These are phyloP conservation scores for Sebastes schlegelii DNA, from an alignment of 2,113 vertebrate genomes.

Conservation along the genomic window DNA sequence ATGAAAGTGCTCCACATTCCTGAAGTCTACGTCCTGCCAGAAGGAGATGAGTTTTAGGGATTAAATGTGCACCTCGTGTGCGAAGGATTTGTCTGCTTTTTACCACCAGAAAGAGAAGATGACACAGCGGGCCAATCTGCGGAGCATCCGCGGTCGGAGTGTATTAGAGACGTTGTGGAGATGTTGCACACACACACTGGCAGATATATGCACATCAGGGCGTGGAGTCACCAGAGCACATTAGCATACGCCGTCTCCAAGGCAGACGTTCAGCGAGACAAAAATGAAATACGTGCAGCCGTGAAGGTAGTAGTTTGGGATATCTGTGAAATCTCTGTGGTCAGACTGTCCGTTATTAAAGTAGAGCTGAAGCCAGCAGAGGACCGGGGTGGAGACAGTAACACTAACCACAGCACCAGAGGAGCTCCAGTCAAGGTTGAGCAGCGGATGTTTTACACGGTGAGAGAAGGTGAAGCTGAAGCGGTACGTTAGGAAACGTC, in stretches of 20 bases:
- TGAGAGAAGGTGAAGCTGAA: not conserved
- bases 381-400: slow-evolving; percentile 55
- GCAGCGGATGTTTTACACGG: slow-evolving; percentile 13
- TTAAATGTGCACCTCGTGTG: slow-evolving; percentile 38
- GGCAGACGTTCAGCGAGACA: not conserved
- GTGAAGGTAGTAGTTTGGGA: slow-evolving; percentile 32
- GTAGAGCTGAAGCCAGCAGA: slow-evolving; percentile 19
- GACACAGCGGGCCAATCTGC: slow-evolving; percentile 63
- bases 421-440: slow-evolving; percentile 55
- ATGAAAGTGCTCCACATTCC: slow-evolving; percentile 34
- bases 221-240: not conserved
- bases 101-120: slow-evolving; percentile 55
- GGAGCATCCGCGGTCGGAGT: slow-evolving; percentile 51
- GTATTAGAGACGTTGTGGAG: slow-evolving; percentile 28
- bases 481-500: not conserved
- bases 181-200: slow-evolving; percentile 34
- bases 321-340: slow-evolving; percentile 74
- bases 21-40: slow-evolving; percentile 5
- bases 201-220: not conserved
- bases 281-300: not conserved
- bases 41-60: not conserved
- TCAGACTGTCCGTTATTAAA: slow-evolving; percentile 41
- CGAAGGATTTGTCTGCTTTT: slow-evolving; percentile 61
- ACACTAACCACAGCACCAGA: slow-evolving; percentile 60
- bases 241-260: not conserved